phyloP scores from a whole-genome alignment of 2,888 invertebrate species.

The Octonoba sinensis region DNA sequence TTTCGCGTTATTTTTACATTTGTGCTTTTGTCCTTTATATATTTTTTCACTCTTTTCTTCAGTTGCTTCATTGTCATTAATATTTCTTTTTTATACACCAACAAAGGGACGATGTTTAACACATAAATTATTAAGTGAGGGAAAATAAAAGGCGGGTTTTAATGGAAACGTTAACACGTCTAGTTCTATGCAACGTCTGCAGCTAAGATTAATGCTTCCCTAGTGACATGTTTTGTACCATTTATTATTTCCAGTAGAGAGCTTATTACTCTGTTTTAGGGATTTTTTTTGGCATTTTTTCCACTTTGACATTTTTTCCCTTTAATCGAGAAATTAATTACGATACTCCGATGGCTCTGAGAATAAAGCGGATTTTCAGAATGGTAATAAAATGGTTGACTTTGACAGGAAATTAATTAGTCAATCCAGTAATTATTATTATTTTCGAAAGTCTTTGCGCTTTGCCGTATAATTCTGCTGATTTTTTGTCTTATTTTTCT shows the following conservation, averaged over 20 bases:
- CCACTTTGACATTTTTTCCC: constrained; percentile 13
- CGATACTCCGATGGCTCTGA: constrained; percentile 27
- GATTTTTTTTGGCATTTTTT: constrained; percentile 24
- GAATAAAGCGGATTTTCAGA: constrained; percentile 45
- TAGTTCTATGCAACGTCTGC: constrained; percentile 41
- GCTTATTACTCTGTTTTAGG: constrained; percentile 58
- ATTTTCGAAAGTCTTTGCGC: constrained; percentile 28
- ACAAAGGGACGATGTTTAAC: constrained; percentile 62
- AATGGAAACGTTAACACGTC: constrained; percentile 61
- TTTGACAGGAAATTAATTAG: constrained; percentile 63
- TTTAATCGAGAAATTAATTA: constrained; percentile 58
- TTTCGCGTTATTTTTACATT: constrained; percentile 55
- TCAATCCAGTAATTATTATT: constrained; percentile 58
- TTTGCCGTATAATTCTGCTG: neutral
- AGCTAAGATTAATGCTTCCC: constrained; percentile 57
- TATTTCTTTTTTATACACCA: constrained; percentile 58
- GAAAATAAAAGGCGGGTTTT: constrained; percentile 54
- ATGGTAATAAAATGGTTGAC: constrained; percentile 59
- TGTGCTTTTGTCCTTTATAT: constrained; percentile 33
- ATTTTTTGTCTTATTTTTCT: too few species aligned
- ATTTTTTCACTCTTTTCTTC: constrained; percentile 17
- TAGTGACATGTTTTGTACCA: constrained; percentile 60
- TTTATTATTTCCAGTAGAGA: constrained; percentile 62
- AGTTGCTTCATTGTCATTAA: constrained; percentile 51
- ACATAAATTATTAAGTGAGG: constrained; percentile 63